phyloP scores from a whole-genome alignment of 2,888 invertebrate genomes.

The Melanostoma mellinum region DNA sequence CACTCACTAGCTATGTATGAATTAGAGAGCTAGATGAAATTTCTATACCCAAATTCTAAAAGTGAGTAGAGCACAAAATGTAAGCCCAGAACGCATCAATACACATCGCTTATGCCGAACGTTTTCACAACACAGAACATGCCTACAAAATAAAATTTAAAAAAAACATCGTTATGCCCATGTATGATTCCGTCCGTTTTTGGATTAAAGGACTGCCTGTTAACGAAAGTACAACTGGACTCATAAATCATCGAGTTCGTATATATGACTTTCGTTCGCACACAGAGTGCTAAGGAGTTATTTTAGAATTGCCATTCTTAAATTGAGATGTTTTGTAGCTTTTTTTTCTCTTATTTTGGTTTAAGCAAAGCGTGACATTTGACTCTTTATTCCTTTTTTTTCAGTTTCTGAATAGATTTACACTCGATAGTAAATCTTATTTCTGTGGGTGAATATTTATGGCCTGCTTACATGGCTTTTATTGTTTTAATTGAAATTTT shows the following conservation, averaged over 20 bases:
- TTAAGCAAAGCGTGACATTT: not conserved
- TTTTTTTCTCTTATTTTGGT: not conserved
- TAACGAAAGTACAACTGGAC: not conserved
- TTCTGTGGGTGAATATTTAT: no score
- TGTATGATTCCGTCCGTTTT: not conserved
- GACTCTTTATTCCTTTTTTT: no score
- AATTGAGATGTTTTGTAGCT: not conserved
- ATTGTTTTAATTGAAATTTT: no score
- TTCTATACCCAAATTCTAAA: conserved; percentile 25
- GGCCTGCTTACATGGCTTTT: no score
- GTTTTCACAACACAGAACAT: not conserved
- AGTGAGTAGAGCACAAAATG: not conserved
- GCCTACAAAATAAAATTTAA: not conserved
- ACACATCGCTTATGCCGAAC: conserved; percentile 16
- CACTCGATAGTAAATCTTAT: no score
- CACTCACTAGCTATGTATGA: conserved; percentile 7
- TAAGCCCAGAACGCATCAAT: conserved; percentile 25
- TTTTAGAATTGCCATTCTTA: not conserved
- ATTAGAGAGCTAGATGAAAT: conserved; percentile 21
- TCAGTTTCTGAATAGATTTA: no score
- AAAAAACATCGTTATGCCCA: not conserved
- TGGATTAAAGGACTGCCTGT: not conserved
- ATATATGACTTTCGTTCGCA: not conserved
- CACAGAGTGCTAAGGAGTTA: not conserved
- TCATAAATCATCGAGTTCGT: not conserved